Conservation (phyloP, 2,888 invertebrate genomes). For the Lithophane socia region DNA sequence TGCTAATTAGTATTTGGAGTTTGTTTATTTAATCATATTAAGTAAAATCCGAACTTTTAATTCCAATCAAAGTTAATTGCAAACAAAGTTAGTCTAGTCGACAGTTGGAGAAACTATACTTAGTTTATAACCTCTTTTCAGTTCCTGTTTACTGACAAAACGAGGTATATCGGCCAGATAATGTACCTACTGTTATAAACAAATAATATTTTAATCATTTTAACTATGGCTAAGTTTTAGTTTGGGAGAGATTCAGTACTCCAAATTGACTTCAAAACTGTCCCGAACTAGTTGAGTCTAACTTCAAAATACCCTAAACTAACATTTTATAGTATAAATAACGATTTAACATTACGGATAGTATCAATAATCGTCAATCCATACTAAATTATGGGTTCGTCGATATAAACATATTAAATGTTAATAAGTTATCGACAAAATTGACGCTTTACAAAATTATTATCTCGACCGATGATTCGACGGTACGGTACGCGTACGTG, state of each 20-base stretch:
- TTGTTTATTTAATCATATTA: not conserved
- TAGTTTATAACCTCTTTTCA: not conserved
- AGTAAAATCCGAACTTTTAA: not conserved
- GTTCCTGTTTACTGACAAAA: not conserved
- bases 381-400: slow-evolving; percentile 43
- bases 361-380: slow-evolving; percentile 32
- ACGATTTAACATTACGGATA: not conserved
- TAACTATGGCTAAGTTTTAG: too few species aligned
- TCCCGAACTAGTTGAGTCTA: too few species aligned
- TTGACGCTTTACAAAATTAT: slow-evolving; percentile 63
- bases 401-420: slow-evolving; percentile 61
- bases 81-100: not conserved
- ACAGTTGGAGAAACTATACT: not conserved
- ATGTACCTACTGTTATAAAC: too few species aligned
- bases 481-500: slow-evolving; percentile 22
- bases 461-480: slow-evolving; percentile 62
- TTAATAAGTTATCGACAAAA: slow-evolving; percentile 63
- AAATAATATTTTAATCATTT: too few species aligned
- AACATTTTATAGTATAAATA: too few species aligned
- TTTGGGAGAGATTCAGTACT: not conserved
- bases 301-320: not conserved
- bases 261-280: not conserved
- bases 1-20: slow-evolving; percentile 1
- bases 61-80: not conserved
- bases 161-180: not conserved